Conservation (phyloP, 1,140 invertebrate species). For the Drosophila tani region DNA sequence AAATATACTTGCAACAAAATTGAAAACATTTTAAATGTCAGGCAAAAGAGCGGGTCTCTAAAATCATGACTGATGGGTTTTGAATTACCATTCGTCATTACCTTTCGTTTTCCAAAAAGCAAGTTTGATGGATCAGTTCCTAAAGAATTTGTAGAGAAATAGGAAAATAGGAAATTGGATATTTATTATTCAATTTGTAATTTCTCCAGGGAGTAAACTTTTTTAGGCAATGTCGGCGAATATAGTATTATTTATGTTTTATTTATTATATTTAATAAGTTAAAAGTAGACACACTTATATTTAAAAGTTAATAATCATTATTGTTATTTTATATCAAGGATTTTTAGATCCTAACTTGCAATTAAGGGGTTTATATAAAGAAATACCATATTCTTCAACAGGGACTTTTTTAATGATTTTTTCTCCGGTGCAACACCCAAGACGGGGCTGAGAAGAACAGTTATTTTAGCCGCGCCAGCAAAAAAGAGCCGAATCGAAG, state of each 20-base stretch:
- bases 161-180: background rate
- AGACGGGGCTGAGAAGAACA: conserved; percentile 13
- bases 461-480: conserved; percentile 47
- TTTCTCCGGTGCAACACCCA: conserved; percentile 6
- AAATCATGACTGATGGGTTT: conserved; percentile 8
- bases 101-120: background rate
- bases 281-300: too few species aligned
- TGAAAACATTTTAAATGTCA: conserved; percentile 10
- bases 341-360: too few species aligned
- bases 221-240: too few species aligned
- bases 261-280: too few species aligned
- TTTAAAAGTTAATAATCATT: too few species aligned
- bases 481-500: conserved; percentile 30
- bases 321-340: too few species aligned
- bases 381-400: too few species aligned
- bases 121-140: conserved; percentile 5
- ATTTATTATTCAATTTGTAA: too few species aligned
- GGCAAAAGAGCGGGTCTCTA: background rate
- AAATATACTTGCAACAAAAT: background rate
- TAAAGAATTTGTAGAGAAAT: background rate
- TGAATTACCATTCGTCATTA: conserved; percentile 1
- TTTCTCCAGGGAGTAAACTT: too few species aligned
- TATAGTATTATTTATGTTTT: too few species aligned
- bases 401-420: background rate
- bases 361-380: too few species aligned